These are phyloP conservation scores for Cryptus viduatorius DNA, from an alignment of 2,888 invertebrate species.

Conservation along the genomic window DNA sequence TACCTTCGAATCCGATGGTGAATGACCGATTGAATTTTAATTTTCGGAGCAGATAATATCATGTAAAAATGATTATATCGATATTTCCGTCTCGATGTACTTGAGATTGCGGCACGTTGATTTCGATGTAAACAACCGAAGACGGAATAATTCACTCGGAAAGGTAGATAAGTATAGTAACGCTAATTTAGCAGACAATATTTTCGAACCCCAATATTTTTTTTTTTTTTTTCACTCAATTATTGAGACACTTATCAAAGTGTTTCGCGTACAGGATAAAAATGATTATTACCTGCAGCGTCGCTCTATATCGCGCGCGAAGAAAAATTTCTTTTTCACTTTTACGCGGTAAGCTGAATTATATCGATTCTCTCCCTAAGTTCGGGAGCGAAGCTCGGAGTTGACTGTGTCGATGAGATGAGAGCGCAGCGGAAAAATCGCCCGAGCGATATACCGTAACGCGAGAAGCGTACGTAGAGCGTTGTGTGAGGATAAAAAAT, in stretches of 20 bases:
- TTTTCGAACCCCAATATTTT: not conserved
- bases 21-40: too few species aligned
- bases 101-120: too few species aligned
- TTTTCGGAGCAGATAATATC: too few species aligned
- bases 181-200: not conserved
- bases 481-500: slow-evolving; percentile 1
- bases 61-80: too few species aligned
- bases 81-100: too few species aligned
- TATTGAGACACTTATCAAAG: not conserved
- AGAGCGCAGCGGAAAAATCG: slow-evolving; percentile 23
- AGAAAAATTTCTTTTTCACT: slow-evolving; percentile 30
- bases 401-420: slow-evolving; percentile 47
- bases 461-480: slow-evolving; percentile 7
- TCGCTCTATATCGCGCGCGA: slow-evolving; percentile 8
- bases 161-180: too few species aligned
- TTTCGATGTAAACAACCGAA: too few species aligned
- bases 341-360: not conserved
- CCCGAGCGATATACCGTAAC: not conserved
- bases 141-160: too few species aligned
- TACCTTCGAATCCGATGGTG: not conserved
- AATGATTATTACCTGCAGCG: slow-evolving; percentile 28
- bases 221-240: not conserved
- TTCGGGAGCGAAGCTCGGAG: slow-evolving; percentile 41
- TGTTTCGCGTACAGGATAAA: slow-evolving; percentile 13
- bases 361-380: not conserved